phyloP scores from a whole-genome alignment of 1,140 invertebrate species.

The Drosophila mojavensis region DNA sequence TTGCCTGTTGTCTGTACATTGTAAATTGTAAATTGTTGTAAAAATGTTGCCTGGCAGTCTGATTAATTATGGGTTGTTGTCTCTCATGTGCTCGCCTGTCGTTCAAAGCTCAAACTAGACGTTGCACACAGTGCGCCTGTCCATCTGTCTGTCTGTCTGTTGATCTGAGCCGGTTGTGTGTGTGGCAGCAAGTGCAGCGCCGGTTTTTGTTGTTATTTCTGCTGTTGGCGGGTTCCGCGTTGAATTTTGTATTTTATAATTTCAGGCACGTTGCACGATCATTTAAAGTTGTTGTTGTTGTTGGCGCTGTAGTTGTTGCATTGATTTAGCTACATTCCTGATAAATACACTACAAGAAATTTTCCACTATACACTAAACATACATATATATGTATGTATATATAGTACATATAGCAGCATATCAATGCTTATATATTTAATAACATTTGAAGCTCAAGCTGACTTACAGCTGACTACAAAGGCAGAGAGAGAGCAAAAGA shows the following conservation, averaged over 20 bases:
- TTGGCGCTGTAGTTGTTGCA: constrained; percentile 19
- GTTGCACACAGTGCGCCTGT: constrained; percentile 2
- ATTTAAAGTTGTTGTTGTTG: constrained; percentile 24
- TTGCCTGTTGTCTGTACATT: constrained; percentile 49
- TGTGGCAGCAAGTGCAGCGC: constrained; percentile 66
- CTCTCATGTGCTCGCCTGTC: constrained; percentile 61
- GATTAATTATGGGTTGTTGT: constrained; percentile 77
- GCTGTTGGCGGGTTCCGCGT: constrained; percentile 58
- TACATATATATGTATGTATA: not conserved
- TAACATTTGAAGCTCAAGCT: constrained; percentile 72
- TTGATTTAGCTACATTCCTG: constrained; percentile 27
- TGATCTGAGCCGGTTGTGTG: constrained; percentile 44
- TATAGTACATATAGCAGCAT: constrained; percentile 12
- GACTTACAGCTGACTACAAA: constrained; percentile 64
- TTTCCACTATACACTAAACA: constrained; percentile 52
- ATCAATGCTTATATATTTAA: constrained; percentile 64
- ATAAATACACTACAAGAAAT: constrained; percentile 44
- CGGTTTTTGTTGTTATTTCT: constrained; percentile 14
- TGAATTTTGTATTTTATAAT: constrained; percentile 74
- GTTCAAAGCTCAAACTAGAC: constrained; percentile 77
- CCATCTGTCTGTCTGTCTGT: not conserved
- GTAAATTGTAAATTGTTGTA: constrained; percentile 41
- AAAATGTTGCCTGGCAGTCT: constrained; percentile 52
- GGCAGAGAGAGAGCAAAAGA: constrained; percentile 1
- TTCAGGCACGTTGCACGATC: constrained; percentile 77